Percentiles rank a stretch among this genome's conserved stretches.
Conservation (phyloP, 2,888 invertebrate genomes). For the Machimus atricapillus region DNA sequence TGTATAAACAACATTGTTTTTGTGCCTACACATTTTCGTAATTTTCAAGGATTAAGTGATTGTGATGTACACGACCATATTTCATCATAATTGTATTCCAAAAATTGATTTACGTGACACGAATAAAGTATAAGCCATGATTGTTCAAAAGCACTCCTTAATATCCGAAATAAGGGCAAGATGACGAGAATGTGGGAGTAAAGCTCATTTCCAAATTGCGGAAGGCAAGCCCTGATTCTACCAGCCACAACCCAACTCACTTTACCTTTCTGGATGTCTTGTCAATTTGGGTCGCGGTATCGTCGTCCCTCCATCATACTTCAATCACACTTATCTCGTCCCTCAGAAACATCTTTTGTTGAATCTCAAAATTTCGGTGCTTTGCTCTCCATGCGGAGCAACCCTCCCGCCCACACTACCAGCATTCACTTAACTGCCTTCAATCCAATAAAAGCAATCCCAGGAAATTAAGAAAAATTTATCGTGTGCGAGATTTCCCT, state of each 20-base stretch:
- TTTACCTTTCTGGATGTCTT: not conserved
- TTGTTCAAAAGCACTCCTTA: not conserved
- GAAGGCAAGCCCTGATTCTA: not conserved
- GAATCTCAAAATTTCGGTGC: not conserved
- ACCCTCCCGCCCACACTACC: not conserved
- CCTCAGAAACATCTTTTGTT: not conserved
- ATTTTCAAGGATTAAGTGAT: not conserved
- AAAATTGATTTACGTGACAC: not conserved
- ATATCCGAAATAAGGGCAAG: not conserved
- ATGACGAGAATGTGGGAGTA: not conserved
- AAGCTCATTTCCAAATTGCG: not conserved
- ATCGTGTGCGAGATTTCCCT: not conserved
- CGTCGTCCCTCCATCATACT: not conserved
- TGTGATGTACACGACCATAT: not conserved
- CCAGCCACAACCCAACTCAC: not conserved
- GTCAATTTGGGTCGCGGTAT: not conserved
- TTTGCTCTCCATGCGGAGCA: not conserved
- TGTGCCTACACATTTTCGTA: not conserved
- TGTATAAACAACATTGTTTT: not conserved
- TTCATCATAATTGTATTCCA: not conserved
- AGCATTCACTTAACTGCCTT: not conserved
- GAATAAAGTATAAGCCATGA: not conserved
- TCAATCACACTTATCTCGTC: not conserved
- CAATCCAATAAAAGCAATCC: not conserved
- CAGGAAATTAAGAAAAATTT: not conserved